phyloP scores from a whole-genome alignment of 1,140 invertebrate species.

The Linepithema humile region DNA sequence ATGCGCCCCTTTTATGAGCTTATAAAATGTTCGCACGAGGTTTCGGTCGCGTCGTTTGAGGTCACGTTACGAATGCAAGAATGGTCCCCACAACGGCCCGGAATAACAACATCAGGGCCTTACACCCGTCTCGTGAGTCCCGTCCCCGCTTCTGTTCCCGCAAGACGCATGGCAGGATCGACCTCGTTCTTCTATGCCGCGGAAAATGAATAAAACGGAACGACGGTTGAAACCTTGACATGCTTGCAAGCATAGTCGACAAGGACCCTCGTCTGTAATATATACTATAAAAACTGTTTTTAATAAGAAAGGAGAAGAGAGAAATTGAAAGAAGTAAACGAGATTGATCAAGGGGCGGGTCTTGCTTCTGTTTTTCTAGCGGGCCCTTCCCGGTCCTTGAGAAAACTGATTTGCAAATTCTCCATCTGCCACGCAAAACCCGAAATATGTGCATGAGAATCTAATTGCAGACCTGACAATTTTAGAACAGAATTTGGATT shows the following conservation, averaged over 20 bases:
- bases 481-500: background rate
- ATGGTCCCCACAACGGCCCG: slow-evolving; percentile 10
- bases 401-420: slow-evolving; percentile 47
- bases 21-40: slow-evolving; percentile 59
- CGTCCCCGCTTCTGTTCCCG: slow-evolving; percentile 38
- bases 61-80: slow-evolving; percentile 52
- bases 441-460: background rate
- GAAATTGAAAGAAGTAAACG: slow-evolving; percentile 42
- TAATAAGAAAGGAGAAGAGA: slow-evolving; percentile 60
- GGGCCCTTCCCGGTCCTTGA: slow-evolving; percentile 6
- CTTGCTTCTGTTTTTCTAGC: slow-evolving; percentile 51
- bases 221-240: slow-evolving; percentile 75
- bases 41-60: slow-evolving; percentile 19
- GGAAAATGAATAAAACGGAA: slow-evolving; percentile 74
- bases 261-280: slow-evolving; percentile 61
- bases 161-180: slow-evolving; percentile 64
- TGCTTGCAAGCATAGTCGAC: slow-evolving; percentile 63
- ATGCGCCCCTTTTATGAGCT: slow-evolving; percentile 65
- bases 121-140: slow-evolving; percentile 38
- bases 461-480: background rate
- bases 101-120: slow-evolving; percentile 58
- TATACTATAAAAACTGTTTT: slow-evolving; percentile 68
- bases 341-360: slow-evolving; percentile 45
- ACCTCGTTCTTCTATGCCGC: slow-evolving; percentile 31
- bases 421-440: slow-evolving; percentile 13